Evolutionary conservation across 1,140 invertebrate genomes (phyloP).

Genomic region (Cydia splendana): DNA sequence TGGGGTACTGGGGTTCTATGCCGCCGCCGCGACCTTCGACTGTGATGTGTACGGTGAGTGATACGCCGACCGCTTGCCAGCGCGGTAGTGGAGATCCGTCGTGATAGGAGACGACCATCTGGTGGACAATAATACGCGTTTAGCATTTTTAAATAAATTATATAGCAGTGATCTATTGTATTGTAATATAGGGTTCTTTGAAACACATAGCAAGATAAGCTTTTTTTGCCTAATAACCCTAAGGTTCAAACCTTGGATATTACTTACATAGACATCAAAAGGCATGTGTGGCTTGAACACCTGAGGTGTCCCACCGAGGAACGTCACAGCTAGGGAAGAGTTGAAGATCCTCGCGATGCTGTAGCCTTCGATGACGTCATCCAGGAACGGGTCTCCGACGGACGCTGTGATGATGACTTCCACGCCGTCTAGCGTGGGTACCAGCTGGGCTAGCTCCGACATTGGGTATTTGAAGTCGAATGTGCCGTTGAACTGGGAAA

Average conservation of each 20-base stretch:
- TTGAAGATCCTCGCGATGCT: conserved; percentile 93
- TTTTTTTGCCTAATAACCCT: too few relatives aligned
- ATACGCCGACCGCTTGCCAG: conserved; percentile 62
- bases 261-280: conserved; percentile 85
- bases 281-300: conserved; percentile 97
- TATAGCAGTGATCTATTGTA: too few relatives aligned
- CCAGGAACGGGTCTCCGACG: conserved; percentile 93
- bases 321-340: conserved; percentile 89
- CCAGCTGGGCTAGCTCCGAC: conserved; percentile 85
- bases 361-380: conserved; percentile 92
- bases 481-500: conserved; percentile 90
- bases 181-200: too few relatives aligned
- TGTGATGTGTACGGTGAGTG: conserved; percentile 49
- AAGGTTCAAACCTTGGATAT: too few relatives aligned
- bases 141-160: too few relatives aligned
- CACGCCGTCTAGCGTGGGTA: conserved; percentile 86
- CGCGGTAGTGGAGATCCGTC: conserved; percentile 62
- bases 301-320: conserved; percentile 93
- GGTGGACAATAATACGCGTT: neutral
- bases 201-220: too few relatives aligned
- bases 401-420: conserved; percentile 93
- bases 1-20: conserved; percentile 54
- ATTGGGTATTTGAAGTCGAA: conserved; percentile 93
- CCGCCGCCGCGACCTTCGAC: conserved; percentile 63
- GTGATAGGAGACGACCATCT: conserved; percentile 74